Base-by-base conservation (phyloP, 2,113 vertebrate genomes). In the Ariopsis seemanni region DNA sequence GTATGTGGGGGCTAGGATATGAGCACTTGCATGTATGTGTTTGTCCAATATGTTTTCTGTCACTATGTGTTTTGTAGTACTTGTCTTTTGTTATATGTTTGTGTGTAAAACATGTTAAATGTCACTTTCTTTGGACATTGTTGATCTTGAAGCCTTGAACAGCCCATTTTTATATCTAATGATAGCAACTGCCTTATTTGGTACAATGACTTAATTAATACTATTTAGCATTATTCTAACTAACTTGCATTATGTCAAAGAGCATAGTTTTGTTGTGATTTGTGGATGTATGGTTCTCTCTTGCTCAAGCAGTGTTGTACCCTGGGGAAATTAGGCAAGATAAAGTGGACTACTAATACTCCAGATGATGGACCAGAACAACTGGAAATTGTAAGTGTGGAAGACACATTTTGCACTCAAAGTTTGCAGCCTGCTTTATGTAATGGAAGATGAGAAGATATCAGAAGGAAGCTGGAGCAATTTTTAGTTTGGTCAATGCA, bases 381-480 rank as follows among this genome's bases (percentile, higher is more conserved):
- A 0, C 27, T 71, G 69, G 42, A 42, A 72, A 72, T 17, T 71
- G 14, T 71, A 42, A 72, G 69, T 72, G 69, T 72, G 34, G 15
- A 72, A 72, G 69, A 72, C 69, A 72, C 69, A 72, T 72, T 72
- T 72, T 72, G 69, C 69, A 72, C 30, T 18, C 30, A 72, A 72
- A 18, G 69, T 15, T 18, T 72, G 69, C 69, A 34, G 30, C 7
- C 17, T 72, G 69, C 69, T 72, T 72, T 72, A 72, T 72, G 30
- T 72, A 72, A 30, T 2, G 8, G 69, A 72, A 42, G 69, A 72
- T 72, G 69, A 42, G 17, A 72, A 72, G 30, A 42, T 17, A 72
- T 72, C 15, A 18, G 69, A 42, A 72, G 69, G 30, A 42, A 30
- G 69, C 69, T 42, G 30, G 34, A 42, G 30, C 30, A 18, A 72